A percentile compares a stretch with the other conserved stretches of the same genome.
phyloP scores from a whole-genome alignment of 2,113 vertebrate genomes.

The Phaethon lepturus region DNA sequence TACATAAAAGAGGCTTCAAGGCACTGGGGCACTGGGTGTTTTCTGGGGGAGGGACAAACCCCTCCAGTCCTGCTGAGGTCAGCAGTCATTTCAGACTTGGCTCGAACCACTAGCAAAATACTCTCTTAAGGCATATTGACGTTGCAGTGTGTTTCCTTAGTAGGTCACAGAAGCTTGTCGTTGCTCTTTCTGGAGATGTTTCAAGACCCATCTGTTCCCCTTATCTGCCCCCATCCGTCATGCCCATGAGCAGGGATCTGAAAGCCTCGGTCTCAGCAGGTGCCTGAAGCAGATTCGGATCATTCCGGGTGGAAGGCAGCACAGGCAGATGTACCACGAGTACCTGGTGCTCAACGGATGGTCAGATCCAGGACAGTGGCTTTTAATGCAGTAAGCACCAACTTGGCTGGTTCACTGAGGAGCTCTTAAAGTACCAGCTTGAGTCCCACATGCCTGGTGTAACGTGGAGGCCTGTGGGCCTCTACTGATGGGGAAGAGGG shows the following conservation, averaged over 20 bases:
- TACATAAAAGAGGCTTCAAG: background rate
- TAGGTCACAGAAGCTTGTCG: background rate
- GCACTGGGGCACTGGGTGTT: background rate
- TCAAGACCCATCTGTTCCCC: background rate
- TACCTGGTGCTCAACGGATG: background rate
- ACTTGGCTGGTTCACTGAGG: background rate
- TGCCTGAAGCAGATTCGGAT: background rate
- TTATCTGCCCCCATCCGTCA: background rate
- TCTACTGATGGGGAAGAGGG: background rate
- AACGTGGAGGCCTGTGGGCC: background rate
- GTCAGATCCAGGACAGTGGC: background rate
- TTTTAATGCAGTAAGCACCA: background rate
- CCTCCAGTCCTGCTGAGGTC: background rate
- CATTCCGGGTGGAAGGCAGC: background rate
- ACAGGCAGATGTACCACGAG: background rate
- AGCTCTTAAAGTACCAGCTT: background rate
- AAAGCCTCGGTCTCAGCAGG: background rate
- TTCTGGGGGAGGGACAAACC: background rate
- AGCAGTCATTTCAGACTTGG: background rate
- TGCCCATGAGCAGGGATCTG: background rate
- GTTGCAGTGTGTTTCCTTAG: background rate
- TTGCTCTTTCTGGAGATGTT: constrained; percentile 7
- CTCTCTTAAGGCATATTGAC: background rate
- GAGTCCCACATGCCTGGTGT: background rate
- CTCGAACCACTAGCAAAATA: background rate